Conservation (phyloP, 64 coral and sea anemone species). For the Actinia tenebrosa region DNA sequence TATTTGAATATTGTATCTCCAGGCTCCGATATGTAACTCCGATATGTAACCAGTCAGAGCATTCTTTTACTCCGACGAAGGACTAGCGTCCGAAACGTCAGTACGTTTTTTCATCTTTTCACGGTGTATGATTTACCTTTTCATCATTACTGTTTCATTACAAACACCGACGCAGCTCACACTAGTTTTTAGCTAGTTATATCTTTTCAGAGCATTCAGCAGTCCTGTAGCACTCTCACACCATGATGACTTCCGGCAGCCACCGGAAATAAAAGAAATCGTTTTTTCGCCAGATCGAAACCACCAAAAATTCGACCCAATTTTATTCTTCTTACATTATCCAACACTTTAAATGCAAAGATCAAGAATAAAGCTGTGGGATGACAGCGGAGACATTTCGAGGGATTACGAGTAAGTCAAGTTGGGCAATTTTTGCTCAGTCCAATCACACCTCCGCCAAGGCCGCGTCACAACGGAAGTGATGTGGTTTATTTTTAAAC, state of each 20-base stretch:
- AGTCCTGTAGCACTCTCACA: not conserved
- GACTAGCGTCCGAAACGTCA: too few species aligned
- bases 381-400: not conserved
- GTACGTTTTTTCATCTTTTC: too few species aligned
- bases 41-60: not conserved
- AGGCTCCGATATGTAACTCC: too few species aligned
- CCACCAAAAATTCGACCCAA: not conserved
- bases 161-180: too few species aligned
- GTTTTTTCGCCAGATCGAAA: not conserved
- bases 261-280: not conserved
- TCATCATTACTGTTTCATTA: too few species aligned
- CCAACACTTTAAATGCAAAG: not conserved
- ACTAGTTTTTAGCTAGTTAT: too few species aligned
- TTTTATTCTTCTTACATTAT: not conserved
- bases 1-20: not conserved
- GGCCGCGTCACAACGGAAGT: conserved; percentile 1
- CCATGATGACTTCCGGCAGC: not conserved
- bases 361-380: not conserved
- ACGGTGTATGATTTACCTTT: too few species aligned
- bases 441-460: not conserved
- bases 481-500: conserved; percentile 11
- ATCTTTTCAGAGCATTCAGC: not conserved
- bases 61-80: not conserved
- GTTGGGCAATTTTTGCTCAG: not conserved
- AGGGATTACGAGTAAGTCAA: not conserved